Conservation (phyloP, 2,113 vertebrate species). For the Loxodonta africana region DNA sequence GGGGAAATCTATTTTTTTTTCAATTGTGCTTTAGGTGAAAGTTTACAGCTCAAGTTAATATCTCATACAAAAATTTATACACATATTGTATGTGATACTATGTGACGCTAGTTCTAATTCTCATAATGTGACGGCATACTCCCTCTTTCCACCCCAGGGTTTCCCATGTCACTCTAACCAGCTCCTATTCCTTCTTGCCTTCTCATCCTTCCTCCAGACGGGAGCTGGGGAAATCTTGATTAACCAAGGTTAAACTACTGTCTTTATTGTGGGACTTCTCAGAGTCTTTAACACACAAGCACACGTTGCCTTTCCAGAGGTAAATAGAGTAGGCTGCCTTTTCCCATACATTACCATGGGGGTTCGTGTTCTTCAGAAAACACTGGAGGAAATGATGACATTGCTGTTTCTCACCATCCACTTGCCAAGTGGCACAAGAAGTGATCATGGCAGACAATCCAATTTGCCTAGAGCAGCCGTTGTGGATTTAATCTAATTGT, state of each 20-base stretch:
- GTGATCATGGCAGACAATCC: constrained; percentile 47
- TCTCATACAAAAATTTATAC: no score
- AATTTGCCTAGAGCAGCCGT: not conserved
- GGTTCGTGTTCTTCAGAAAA: not conserved
- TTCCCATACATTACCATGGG: not conserved
- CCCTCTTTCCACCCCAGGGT: no score
- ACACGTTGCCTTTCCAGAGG: not conserved
- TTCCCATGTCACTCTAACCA: no score
- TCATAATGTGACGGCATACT: no score
- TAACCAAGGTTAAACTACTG: not conserved
- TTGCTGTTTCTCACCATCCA: not conserved
- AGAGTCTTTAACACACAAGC: not conserved
- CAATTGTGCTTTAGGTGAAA: no score
- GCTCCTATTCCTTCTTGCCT: no score
- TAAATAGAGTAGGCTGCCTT: not conserved
- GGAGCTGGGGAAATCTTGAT: not conserved
- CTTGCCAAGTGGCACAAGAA: not conserved
- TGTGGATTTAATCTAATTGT: constrained; percentile 34
- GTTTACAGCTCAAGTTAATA: no score
- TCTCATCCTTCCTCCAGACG: no score
- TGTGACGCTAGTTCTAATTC: no score
- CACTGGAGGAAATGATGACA: not conserved
- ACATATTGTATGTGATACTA: no score
- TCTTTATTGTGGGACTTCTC: not conserved
- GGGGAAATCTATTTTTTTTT: not conserved